phyloP scores from a whole-genome alignment of 2,888 invertebrate species.

The Minunthozetes semirufus region DNA sequence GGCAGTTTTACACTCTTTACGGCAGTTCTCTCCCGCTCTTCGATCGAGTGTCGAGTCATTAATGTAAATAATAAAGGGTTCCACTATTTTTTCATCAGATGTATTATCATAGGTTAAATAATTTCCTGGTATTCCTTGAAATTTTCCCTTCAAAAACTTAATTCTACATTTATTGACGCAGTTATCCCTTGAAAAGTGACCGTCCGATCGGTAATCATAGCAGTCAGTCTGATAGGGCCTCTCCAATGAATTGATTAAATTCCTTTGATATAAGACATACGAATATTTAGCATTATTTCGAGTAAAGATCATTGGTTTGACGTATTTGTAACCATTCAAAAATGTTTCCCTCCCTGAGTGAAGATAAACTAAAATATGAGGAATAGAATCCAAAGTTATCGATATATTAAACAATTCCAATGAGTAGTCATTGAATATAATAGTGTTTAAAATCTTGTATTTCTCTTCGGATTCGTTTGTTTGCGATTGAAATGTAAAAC shows the following conservation, averaged over 20 bases:
- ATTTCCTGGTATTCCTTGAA: neutral
- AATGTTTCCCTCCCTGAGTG: too few relatives aligned
- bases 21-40: neutral
- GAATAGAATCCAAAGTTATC: too few relatives aligned
- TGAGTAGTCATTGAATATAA: neutral
- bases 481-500: neutral
- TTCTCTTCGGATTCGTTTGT: neutral
- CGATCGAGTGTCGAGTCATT: neutral
- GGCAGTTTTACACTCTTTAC: too few relatives aligned
- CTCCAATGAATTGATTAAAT: neutral
- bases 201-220: neutral
- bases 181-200: neutral
- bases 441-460: neutral
- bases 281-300: too few relatives aligned
- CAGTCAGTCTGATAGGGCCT: constrained; percentile 1
- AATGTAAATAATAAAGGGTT: neutral
- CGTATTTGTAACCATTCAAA: too few relatives aligned
- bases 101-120: neutral
- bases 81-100: neutral
- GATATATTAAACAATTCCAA: too few relatives aligned
- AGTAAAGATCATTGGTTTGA: too few relatives aligned
- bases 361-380: too few relatives aligned
- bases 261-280: neutral
- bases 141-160: neutral
- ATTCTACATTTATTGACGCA: neutral